A percentile compares a stretch with the other conserved stretches of the same genome.
Conservation (phyloP, 2,888 invertebrate genomes). For the Patella ulyssiponensis region DNA sequence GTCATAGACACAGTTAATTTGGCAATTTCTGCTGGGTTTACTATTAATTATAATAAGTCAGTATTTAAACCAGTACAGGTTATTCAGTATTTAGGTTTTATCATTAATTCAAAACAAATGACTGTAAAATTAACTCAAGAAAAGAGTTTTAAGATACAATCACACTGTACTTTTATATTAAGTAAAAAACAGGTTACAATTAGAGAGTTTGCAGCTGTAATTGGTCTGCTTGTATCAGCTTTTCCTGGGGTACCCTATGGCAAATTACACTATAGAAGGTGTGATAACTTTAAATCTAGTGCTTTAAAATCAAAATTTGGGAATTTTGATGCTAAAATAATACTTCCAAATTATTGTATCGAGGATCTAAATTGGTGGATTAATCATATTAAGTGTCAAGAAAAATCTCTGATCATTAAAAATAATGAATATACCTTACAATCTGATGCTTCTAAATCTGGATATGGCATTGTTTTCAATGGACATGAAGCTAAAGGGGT, state of each 20-base stretch:
- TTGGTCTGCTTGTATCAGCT: neutral
- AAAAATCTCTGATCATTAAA: neutral
- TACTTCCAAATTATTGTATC: neutral
- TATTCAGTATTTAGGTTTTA: no score
- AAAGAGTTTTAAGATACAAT: no score
- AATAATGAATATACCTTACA: neutral
- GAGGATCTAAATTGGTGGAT: slow-evolving; percentile 18
- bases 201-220: no score
- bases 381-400: neutral
- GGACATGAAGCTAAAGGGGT: neutral
- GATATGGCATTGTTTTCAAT: neutral
- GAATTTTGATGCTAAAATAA: slow-evolving; percentile 8
- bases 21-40: no score
- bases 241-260: neutral
- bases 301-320: neutral
- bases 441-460: slow-evolving; percentile 8
- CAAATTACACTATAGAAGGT: neutral
- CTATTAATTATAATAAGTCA: no score
- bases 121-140: no score
- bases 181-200: no score
- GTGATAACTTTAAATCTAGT: neutral
- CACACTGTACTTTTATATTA: no score
- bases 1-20: no score
- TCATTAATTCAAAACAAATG: no score
- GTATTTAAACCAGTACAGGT: no score